These are phyloP conservation scores for Mustela nigripes DNA, from an alignment of 2,113 vertebrate species.

Conservation along the genomic window DNA sequence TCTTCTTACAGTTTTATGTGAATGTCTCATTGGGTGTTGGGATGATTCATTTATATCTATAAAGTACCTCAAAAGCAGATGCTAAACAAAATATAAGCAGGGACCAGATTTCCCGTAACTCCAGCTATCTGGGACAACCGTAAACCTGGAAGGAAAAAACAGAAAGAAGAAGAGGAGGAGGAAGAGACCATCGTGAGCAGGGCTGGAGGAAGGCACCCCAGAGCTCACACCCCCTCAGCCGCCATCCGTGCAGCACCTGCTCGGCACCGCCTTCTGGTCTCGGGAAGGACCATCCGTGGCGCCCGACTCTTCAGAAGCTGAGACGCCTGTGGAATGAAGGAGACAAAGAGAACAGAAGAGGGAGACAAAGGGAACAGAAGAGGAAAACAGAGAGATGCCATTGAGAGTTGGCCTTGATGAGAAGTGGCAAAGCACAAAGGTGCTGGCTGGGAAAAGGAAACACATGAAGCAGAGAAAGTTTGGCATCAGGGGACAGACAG, in stretches of 20 bases:
- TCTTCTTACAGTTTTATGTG: constrained; percentile 18
- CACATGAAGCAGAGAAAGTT: not conserved
- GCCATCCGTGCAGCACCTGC: no score
- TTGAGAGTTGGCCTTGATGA: not conserved
- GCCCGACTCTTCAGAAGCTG: not conserved
- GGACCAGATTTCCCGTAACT: not conserved
- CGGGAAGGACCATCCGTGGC: accelerated
- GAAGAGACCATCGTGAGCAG: not conserved
- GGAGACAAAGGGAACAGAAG: not conserved
- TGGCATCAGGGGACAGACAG: not conserved
- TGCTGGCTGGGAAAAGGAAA: not conserved
- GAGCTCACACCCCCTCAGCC: not conserved
- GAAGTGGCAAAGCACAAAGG: not conserved
- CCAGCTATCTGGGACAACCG: not conserved
- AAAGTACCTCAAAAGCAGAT: constrained; percentile 46
- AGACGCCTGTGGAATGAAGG: not conserved
- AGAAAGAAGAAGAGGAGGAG: not conserved
- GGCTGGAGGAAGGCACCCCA: not conserved
- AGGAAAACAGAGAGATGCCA: not conserved
- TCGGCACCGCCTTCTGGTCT: not conserved
- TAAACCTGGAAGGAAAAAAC: not conserved
- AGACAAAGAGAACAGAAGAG: no score
- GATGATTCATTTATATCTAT: constrained; percentile 30
- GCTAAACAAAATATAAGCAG: not conserved
- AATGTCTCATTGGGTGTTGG: not conserved